Evolutionary conservation across 1,140 invertebrate genomes (phyloP).

Genomic region (Hyphantria cunea): DNA sequence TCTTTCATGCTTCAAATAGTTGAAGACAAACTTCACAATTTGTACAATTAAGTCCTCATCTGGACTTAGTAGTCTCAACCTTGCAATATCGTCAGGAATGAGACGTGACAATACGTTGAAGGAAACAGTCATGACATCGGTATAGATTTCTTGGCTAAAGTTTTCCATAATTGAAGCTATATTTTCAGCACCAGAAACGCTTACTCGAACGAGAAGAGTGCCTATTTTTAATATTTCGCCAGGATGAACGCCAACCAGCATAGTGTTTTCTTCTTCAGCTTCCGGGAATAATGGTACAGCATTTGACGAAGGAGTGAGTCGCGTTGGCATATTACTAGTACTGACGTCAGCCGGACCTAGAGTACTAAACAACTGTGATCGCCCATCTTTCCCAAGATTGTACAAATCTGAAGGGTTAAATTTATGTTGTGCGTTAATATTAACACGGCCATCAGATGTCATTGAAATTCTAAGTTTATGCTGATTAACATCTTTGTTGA

Average conservation of each 20-base stretch:
- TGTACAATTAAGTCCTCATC: constrained; percentile 68
- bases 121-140: constrained; percentile 64
- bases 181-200: constrained; percentile 59
- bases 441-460: constrained; percentile 69
- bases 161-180: constrained; percentile 58
- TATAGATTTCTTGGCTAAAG: constrained; percentile 62
- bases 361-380: constrained; percentile 55
- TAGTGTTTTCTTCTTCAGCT: constrained; percentile 47
- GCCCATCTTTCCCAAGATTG: constrained; percentile 48
- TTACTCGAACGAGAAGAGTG: constrained; percentile 54
- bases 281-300: constrained; percentile 43
- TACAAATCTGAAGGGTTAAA: constrained; percentile 65
- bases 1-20: constrained; percentile 65
- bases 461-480: constrained; percentile 71
- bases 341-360: constrained; percentile 52
- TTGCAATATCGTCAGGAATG: constrained; percentile 59
- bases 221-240: constrained; percentile 68
- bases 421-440: constrained; percentile 69
- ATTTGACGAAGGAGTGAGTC: constrained; percentile 40
- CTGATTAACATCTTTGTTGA: constrained; percentile 73
- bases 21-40: constrained; percentile 70
- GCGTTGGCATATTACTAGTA: constrained; percentile 54
- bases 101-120: constrained; percentile 63
- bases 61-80: constrained; percentile 58
- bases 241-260: constrained; percentile 60